Evolutionary conservation across 2,888 invertebrate genomes (phyloP).

Genomic region (Xestia c-nigrum): DNA sequence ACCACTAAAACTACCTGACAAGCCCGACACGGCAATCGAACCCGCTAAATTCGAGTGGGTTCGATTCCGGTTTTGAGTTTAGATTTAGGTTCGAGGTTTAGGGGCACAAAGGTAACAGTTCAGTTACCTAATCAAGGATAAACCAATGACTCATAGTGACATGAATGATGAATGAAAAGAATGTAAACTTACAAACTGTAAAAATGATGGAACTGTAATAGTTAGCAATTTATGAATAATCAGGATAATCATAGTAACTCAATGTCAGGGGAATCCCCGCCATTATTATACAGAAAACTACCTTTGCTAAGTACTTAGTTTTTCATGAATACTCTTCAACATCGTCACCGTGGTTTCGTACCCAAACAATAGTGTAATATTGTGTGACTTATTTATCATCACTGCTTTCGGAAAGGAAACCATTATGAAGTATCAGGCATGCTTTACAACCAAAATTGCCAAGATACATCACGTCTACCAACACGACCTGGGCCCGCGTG

Average conservation of each 20-base stretch:
- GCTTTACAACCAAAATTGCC: not conserved
- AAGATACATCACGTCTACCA: not conserved
- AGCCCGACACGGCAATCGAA: not conserved
- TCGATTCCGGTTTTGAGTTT: not conserved
- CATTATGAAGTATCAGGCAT: not conserved
- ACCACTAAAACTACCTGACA: not conserved
- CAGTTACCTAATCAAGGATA: conserved; percentile 3
- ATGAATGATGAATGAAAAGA: too few relatives aligned
- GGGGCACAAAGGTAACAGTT: not conserved
- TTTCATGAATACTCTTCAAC: not conserved
- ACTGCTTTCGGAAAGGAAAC: not conserved
- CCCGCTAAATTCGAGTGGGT: not conserved
- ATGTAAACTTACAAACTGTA: not conserved
- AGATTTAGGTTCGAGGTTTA: not conserved
- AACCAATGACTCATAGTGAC: not conserved
- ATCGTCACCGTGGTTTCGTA: not conserved
- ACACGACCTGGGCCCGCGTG: too few relatives aligned
- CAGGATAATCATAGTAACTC: not conserved
- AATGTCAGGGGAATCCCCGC: not conserved
- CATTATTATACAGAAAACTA: not conserved
- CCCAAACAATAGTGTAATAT: not conserved
- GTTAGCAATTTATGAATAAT: not conserved
- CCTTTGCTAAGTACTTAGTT: too few relatives aligned
- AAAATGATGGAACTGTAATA: not conserved
- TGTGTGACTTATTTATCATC: not conserved